Evolutionary conservation across 2,797 vertebrate species (phyloP).

Genomic region (Eptatretus atami): DNA sequence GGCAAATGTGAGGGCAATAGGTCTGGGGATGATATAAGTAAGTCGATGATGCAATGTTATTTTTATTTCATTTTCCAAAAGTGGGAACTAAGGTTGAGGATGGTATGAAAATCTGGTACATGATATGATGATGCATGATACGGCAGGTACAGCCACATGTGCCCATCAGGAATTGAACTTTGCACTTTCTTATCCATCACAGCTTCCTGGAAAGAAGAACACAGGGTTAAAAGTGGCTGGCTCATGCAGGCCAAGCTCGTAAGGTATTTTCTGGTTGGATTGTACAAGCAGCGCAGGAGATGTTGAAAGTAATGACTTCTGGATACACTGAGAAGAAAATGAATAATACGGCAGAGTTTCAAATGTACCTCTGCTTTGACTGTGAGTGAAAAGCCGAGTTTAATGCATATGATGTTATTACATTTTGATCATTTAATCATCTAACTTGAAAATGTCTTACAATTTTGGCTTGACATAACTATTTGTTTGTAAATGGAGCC

Average conservation of each 20-base stretch:
- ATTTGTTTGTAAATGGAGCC: not conserved
- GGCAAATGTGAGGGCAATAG: too few species aligned
- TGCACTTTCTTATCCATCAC: accelerated
- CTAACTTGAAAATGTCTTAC: too few species aligned
- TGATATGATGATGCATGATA: too few species aligned
- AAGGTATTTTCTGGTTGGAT: slow-evolving; percentile 72
- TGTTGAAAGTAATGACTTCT: slow-evolving; percentile 45
- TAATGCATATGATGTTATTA: too few species aligned
- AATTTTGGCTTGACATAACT: too few species aligned
- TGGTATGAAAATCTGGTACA: not conserved
- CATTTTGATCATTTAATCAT: too few species aligned
- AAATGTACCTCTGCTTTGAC: too few species aligned
- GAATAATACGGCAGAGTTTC: not conserved
- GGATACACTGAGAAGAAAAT: slow-evolving; percentile 66
- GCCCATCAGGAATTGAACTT: too few species aligned
- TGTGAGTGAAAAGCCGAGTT: too few species aligned
- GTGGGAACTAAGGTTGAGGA: not conserved
- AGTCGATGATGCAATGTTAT: too few species aligned
- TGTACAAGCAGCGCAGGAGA: slow-evolving; percentile 60
- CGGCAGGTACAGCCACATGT: too few species aligned
- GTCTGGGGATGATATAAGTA: too few species aligned
- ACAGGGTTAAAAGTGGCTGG: slow-evolving; percentile 66
- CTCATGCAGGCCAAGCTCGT: slow-evolving; percentile 71
- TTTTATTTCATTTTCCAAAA: not conserved
- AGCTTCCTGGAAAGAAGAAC: slow-evolving; percentile 76